phyloP scores from a whole-genome alignment of 2,888 invertebrate genomes.

The Phorcus lineatus region DNA sequence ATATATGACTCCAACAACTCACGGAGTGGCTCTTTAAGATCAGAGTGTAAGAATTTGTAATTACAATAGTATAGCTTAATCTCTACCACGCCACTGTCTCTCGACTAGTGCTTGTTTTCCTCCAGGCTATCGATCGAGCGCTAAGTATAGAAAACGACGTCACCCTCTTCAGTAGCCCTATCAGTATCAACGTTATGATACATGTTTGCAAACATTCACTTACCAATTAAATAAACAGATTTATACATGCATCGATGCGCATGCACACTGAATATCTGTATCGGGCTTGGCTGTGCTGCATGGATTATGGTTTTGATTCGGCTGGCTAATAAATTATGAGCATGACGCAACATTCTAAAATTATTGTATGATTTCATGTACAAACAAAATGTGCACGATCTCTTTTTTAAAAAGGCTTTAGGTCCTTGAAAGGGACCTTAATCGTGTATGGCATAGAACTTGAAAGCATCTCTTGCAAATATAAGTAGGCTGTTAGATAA shows the following conservation, averaged over 20 bases:
- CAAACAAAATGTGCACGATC: neutral
- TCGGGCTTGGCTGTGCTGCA: neutral
- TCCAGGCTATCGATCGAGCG: too few species aligned
- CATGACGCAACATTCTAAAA: neutral
- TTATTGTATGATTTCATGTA: neutral
- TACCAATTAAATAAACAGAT: neutral
- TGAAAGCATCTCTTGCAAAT: too few species aligned
- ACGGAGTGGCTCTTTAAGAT: too few species aligned
- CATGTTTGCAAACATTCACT: neutral
- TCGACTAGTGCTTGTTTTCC: too few species aligned
- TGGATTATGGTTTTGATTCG: neutral
- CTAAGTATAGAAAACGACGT: constrained; percentile 9
- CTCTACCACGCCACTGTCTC: too few species aligned
- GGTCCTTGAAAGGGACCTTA: too few species aligned
- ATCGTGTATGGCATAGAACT: too few species aligned
- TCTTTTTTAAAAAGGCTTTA: neutral
- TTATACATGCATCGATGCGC: neutral
- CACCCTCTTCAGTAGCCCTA: neutral
- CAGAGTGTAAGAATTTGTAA: too few species aligned
- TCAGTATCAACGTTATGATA: neutral
- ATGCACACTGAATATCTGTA: neutral
- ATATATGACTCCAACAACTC: too few species aligned
- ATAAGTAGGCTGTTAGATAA: too few species aligned
- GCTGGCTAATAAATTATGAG: neutral
- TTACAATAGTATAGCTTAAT: too few species aligned